Percentiles rank a stretch among this genome's conserved stretches.
phyloP scores from a whole-genome alignment of 2,113 vertebrate species.

The Noctilio leporinus region DNA sequence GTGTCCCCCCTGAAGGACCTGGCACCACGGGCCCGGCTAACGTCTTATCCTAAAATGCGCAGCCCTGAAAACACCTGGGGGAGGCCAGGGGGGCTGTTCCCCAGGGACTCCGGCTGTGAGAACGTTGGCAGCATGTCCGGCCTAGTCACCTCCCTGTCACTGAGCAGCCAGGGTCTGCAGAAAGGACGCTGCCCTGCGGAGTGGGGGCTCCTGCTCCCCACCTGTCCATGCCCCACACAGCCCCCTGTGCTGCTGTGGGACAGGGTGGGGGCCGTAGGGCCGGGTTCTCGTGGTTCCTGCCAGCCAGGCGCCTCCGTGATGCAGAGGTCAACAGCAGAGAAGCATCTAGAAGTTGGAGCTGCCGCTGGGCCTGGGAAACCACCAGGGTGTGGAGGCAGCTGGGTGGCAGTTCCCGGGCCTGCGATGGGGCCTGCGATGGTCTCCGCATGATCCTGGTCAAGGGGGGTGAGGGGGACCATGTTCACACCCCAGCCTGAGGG shows the following conservation, averaged over 20 bases:
- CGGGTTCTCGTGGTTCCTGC: not conserved
- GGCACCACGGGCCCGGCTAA: not conserved
- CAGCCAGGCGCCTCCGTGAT: not conserved
- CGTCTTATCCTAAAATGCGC: no score
- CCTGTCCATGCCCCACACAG: no score
- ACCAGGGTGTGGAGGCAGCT: not conserved
- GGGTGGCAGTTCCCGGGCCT: rapidly evolving
- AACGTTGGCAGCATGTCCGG: not conserved
- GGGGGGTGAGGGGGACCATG: no score
- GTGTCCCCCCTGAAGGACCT: not conserved
- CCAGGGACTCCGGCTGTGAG: not conserved
- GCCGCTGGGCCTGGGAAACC: not conserved
- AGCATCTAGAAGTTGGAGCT: not conserved
- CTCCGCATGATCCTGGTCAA: no score
- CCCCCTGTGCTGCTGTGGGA: not conserved
- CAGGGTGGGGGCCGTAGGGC: not conserved
- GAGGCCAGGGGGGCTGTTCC: not conserved
- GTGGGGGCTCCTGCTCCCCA: not conserved
- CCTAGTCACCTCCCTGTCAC: not conserved
- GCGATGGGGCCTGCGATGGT: no score
- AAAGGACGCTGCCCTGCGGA: not conserved
- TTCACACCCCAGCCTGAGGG: not conserved
- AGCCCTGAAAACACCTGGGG: not conserved
- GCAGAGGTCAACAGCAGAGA: not conserved
- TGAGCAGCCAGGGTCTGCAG: not conserved